These are phyloP conservation scores for Ciconia nigra DNA, from an alignment of 2,797 vertebrate species.

Conservation along the genomic window DNA sequence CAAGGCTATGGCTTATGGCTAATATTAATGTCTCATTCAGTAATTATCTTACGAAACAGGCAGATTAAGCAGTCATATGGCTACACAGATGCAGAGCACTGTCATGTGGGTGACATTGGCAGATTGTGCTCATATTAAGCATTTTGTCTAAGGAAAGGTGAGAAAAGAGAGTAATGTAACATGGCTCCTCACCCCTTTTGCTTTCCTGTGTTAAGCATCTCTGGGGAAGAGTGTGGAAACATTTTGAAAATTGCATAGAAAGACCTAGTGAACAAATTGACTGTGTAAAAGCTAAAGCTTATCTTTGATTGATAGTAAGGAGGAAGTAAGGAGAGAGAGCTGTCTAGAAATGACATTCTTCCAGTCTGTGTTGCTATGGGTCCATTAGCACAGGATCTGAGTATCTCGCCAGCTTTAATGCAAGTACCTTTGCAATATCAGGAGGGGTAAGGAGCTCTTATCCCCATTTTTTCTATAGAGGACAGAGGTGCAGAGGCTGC, in stretches of 20 bases:
- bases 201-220: background rate
- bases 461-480: background rate
- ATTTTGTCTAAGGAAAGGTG: background rate
- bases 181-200: background rate
- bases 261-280: background rate
- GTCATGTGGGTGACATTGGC: slow-evolving; percentile 5
- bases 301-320: background rate
- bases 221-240: background rate
- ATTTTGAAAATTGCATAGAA: background rate
- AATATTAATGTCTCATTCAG: background rate
- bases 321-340: background rate
- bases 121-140: background rate
- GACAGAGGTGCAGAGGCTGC: background rate
- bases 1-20: background rate
- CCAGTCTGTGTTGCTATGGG: background rate
- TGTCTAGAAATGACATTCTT: background rate
- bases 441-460: background rate
- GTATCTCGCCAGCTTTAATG: background rate
- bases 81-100: slow-evolving; percentile 29
- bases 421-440: background rate
- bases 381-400: background rate
- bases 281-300: background rate
- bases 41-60: slow-evolving; percentile 45
- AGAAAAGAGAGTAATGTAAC: background rate
- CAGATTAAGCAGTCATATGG: slow-evolving; percentile 40